Percentiles rank a stretch among this genome's conserved stretches.
Conservation (phyloP, 2,113 vertebrate genomes). For the Otolemur garnettii region DNA sequence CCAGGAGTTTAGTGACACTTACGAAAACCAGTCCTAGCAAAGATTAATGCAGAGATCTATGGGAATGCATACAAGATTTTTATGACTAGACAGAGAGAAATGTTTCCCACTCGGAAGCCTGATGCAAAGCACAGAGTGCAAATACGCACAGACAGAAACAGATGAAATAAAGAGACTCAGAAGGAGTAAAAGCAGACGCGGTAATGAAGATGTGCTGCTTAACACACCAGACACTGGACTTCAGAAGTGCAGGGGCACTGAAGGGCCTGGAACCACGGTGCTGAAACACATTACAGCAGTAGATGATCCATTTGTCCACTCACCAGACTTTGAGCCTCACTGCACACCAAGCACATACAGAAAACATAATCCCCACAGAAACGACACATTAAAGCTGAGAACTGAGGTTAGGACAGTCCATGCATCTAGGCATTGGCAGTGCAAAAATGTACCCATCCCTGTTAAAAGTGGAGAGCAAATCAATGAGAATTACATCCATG, state of each 20-base stretch:
- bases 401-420: neutral
- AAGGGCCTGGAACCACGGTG: neutral
- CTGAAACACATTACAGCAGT: neutral
- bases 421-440: neutral
- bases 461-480: neutral
- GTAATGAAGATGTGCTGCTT: neutral
- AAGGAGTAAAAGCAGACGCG: conserved; percentile 25
- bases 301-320: neutral
- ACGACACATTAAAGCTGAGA: neutral
- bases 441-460: neutral
- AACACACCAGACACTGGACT: neutral
- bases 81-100: neutral
- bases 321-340: neutral
- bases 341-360: neutral
- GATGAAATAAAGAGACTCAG: neutral
- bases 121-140: conserved; percentile 18
- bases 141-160: conserved; percentile 38
- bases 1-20: neutral
- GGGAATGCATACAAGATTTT: neutral
- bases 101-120: neutral
- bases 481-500: neutral
- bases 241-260: neutral
- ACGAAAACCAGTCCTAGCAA: neutral
- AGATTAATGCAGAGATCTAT: neutral
- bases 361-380: neutral